Conservation (phyloP, 2,888 invertebrate genomes). For the Falcaria lacertinaria region DNA sequence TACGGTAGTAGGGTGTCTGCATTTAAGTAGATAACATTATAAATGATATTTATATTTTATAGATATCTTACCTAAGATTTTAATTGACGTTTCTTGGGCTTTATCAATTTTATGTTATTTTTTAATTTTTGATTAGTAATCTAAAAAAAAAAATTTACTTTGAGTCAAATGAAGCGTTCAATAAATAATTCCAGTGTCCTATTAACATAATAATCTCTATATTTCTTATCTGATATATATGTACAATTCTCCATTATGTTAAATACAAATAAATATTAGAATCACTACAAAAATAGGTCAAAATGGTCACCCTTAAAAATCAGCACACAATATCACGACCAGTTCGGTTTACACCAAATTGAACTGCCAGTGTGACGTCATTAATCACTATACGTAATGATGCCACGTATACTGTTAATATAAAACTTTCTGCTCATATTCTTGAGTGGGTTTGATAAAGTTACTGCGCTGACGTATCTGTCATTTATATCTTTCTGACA, state of each 20-base stretch:
- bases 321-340: constrained; percentile 26
- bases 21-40: not conserved
- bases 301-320: constrained; percentile 30
- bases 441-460: constrained; percentile 33
- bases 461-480: constrained; percentile 14
- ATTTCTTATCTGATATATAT: no score
- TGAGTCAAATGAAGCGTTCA: no score
- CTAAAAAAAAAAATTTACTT: no score
- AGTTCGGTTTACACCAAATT: constrained; percentile 59
- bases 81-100: no score
- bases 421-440: constrained; percentile 46
- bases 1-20: constrained; percentile 33
- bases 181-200: no score
- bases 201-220: no score
- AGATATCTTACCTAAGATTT: no score
- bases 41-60: no score
- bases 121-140: no score
- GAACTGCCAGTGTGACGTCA: constrained; percentile 47
- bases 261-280: not conserved
- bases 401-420: constrained; percentile 52
- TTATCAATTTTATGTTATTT: no score
- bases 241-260: no score
- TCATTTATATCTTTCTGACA: constrained; percentile 7
- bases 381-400: constrained; percentile 56
- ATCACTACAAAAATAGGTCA: not conserved